Percentiles rank a stretch among this genome's conserved stretches.
Conservation (phyloP, 2,113 vertebrate species). For the Lagenorhynchus albirostris region DNA sequence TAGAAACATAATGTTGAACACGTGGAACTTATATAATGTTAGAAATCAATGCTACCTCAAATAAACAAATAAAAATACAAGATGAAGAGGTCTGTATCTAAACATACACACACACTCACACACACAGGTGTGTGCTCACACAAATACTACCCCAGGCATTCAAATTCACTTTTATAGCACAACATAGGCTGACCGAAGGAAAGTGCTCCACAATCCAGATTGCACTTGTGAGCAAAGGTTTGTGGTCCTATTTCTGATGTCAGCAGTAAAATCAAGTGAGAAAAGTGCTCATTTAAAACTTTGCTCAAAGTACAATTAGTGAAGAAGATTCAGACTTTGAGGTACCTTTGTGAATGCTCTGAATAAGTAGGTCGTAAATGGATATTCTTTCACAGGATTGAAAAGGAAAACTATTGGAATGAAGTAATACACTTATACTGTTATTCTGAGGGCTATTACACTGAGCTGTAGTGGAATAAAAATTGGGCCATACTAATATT, state of each 20-base stretch:
- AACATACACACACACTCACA: background rate
- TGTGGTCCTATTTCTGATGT: background rate
- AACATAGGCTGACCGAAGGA: background rate
- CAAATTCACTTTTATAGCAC: background rate
- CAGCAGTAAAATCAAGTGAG: background rate
- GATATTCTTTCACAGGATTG: background rate
- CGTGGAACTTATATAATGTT: background rate
- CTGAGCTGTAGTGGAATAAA: background rate
- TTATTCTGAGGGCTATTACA: too few species aligned
- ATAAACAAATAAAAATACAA: background rate
- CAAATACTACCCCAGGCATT: background rate
- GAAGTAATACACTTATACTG: background rate
- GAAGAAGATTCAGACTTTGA: background rate
- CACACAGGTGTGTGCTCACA: background rate
- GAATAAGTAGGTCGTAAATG: background rate
- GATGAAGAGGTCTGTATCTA: background rate
- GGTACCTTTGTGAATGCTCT: background rate
- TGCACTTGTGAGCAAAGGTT: too few species aligned
- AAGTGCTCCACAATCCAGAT: fast-evolving
- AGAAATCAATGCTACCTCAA: background rate
- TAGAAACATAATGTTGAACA: too few species aligned
- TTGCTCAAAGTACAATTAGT: background rate
- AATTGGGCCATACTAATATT: background rate
- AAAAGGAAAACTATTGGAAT: background rate
- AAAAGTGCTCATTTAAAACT: background rate